Percentiles rank a stretch among this genome's conserved stretches.
Conservation (phyloP, 2,113 vertebrate genomes). For the Ptyas mucosa region DNA sequence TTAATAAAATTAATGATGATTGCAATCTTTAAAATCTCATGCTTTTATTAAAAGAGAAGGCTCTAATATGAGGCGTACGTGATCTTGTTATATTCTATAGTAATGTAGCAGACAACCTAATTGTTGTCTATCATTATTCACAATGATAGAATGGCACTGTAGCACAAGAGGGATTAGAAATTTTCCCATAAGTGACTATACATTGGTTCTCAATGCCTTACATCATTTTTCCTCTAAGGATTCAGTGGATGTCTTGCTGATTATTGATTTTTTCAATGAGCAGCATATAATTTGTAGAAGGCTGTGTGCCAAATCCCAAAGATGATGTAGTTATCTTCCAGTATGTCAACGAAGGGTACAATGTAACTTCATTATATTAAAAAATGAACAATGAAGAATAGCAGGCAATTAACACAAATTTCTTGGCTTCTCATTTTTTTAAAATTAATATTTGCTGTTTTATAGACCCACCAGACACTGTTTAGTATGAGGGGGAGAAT, state of each 20-base stretch:
- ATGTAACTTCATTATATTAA: constrained; percentile 27
- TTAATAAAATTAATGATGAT: background rate
- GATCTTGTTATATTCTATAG: constrained; percentile 39
- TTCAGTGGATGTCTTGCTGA: constrained; percentile 46
- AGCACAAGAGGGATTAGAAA: constrained; percentile 55
- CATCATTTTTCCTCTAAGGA: constrained; percentile 42
- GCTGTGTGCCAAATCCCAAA: constrained; percentile 24
- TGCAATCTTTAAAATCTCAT: background rate
- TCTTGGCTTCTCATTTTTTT: constrained; percentile 45
- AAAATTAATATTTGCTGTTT: constrained; percentile 47
- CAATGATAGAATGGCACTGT: constrained; percentile 58
- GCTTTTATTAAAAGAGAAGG: background rate
- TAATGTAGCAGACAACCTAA: constrained; percentile 55
- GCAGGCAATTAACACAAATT: constrained; percentile 27
- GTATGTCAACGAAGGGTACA: constrained; percentile 6
- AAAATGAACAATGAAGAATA: constrained; percentile 25
- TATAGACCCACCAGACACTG: constrained; percentile 36
- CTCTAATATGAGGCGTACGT: background rate
- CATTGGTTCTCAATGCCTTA: background rate
- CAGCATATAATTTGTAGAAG: constrained; percentile 25
- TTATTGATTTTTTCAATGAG: constrained; percentile 62
- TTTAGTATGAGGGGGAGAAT: constrained; percentile 43
- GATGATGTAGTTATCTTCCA: background rate
- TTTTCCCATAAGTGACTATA: constrained; percentile 30
- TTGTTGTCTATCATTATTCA: constrained; percentile 43